phyloP scores from a whole-genome alignment of 2,113 vertebrate species.

The Platanista minor region DNA sequence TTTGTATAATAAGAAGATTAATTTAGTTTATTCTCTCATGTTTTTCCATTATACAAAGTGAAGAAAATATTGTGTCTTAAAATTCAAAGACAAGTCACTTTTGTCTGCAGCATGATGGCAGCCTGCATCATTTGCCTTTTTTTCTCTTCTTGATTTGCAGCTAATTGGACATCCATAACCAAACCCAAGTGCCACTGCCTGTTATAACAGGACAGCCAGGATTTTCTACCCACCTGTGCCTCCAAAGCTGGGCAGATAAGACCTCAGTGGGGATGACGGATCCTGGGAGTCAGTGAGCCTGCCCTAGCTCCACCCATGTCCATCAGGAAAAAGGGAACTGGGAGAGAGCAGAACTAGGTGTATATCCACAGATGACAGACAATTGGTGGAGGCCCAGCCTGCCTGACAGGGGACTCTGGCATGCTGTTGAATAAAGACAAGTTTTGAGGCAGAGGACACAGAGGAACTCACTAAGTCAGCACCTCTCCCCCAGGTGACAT shows the following conservation, averaged over 20 bases:
- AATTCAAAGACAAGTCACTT: not conserved
- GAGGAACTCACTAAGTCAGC: not conserved
- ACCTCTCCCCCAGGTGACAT: not conserved
- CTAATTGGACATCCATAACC: not conserved
- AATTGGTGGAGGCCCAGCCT: not conserved
- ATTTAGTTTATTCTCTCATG: not conserved
- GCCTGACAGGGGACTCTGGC: not conserved
- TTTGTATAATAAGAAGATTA: not conserved
- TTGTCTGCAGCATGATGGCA: not conserved
- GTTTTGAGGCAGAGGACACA: not conserved
- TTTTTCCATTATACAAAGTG: not conserved
- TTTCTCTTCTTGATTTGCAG: not conserved
- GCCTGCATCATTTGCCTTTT: not conserved
- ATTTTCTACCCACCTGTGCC: not conserved
- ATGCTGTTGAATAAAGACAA: not conserved
- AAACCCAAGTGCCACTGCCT: not conserved
- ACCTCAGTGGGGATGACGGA: not conserved
- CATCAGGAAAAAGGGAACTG: not conserved
- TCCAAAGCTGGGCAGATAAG: not conserved
- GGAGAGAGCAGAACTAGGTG: not conserved
- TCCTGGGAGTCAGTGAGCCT: not conserved
- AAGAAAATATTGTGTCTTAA: not conserved
- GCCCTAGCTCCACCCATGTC: not conserved
- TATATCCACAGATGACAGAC: not conserved
- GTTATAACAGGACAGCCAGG: not conserved